These are phyloP conservation scores for Morelia viridis DNA, from an alignment of 2,797 vertebrate genomes.

Conservation along the genomic window DNA sequence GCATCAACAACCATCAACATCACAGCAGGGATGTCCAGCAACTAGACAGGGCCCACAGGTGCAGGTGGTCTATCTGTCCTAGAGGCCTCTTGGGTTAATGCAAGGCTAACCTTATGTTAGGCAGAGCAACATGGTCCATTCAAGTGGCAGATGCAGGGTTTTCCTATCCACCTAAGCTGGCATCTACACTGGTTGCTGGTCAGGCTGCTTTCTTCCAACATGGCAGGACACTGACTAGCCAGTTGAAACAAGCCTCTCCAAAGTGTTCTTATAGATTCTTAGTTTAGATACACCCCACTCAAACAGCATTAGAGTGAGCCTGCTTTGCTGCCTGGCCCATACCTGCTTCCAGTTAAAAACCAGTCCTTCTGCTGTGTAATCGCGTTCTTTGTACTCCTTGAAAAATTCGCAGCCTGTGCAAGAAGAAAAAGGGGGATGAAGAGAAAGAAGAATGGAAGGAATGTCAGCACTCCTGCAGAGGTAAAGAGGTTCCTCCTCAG, in stretches of 20 bases:
- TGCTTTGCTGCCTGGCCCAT: conserved; percentile 22
- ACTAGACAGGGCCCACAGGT: background rate
- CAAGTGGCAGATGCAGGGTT: background rate
- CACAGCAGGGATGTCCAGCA: background rate
- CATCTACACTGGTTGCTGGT: background rate
- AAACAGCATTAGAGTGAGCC: background rate
- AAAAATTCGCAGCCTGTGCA: conserved; percentile 95
- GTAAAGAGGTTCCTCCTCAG: background rate
- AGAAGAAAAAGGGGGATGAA: conserved; percentile 15
- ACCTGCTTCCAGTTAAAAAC: conserved; percentile 99
- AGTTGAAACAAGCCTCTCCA: background rate
- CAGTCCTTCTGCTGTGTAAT: conserved; percentile 95
- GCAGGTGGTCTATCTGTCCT: background rate
- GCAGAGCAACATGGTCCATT: background rate
- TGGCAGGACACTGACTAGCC: background rate
- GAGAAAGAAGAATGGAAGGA: background rate
- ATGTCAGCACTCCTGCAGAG: background rate
- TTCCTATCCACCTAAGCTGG: background rate
- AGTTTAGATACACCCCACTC: background rate
- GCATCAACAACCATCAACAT: background rate
- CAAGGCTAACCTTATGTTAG: background rate
- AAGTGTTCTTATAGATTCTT: background rate
- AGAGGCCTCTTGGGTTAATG: background rate
- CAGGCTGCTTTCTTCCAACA: background rate
- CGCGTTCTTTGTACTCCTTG: conserved; percentile 96